Conservation (phyloP, 1,140 invertebrate species). For the Fopius arisanus region DNA sequence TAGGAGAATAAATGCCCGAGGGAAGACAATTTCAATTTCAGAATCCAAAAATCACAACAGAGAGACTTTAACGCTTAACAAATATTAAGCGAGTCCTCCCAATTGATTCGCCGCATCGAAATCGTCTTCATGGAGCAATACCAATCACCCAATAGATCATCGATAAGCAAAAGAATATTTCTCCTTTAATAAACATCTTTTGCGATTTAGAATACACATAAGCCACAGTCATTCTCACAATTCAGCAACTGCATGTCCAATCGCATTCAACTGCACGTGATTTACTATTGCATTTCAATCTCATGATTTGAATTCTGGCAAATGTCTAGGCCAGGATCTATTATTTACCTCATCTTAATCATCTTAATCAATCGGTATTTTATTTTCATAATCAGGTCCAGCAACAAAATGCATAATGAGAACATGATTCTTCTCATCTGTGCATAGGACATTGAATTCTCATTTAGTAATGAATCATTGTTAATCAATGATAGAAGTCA, state of each 20-base stretch:
- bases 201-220: slow-evolving; percentile 50
- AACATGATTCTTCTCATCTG: not conserved
- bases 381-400: not conserved
- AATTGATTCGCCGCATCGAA: slow-evolving; percentile 6
- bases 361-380: not conserved
- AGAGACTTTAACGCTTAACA: slow-evolving; percentile 51
- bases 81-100: slow-evolving; percentile 53
- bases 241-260: slow-evolving; percentile 53
- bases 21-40: slow-evolving; percentile 34
- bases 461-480: not conserved
- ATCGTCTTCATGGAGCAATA: not conserved
- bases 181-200: slow-evolving; percentile 16
- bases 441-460: not conserved
- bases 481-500: slow-evolving; percentile 2
- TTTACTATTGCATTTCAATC: not conserved
- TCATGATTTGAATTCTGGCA: not conserved
- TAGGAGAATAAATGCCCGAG: not conserved
- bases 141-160: slow-evolving; percentile 3
- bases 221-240: slow-evolving; percentile 47
- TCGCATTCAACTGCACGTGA: slow-evolving; percentile 37
- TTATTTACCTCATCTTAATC: not conserved
- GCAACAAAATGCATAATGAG: not conserved
- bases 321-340: not conserved
- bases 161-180: not conserved
- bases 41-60: slow-evolving; percentile 37